phyloP scores from a whole-genome alignment of 1,140 invertebrate species.

The Geopemphigus sp. region DNA sequence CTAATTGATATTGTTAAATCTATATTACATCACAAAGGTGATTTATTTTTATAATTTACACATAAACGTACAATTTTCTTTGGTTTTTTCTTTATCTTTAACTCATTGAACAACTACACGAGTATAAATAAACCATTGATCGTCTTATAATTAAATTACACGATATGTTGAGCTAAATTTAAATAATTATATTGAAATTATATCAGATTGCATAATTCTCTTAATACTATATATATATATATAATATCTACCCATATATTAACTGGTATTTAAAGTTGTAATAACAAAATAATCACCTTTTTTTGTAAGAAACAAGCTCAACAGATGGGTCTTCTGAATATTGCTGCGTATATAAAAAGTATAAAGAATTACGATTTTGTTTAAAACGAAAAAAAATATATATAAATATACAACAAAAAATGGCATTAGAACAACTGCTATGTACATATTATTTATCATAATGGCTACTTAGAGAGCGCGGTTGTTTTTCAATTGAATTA shows the following conservation, averaged over 20 bases:
- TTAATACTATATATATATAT: too few species aligned
- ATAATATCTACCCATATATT: neutral
- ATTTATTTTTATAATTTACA: too few species aligned
- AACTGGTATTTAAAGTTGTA: neutral
- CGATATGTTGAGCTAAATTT: too few species aligned
- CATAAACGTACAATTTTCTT: too few species aligned
- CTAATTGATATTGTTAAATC: too few species aligned
- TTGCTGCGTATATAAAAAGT: neutral
- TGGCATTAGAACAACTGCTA: neutral
- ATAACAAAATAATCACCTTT: neutral
- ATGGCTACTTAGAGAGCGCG: neutral
- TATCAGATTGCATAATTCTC: neutral
- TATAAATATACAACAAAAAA: neutral
- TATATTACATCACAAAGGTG: too few species aligned
- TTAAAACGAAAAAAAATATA: neutral
- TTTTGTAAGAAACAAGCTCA: neutral
- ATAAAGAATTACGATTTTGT: neutral
- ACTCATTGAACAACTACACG: too few species aligned
- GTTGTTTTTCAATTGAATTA: conserved; percentile 17
- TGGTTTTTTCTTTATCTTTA: too few species aligned
- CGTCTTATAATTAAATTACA: too few species aligned
- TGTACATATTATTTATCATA: neutral
- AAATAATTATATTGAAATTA: conserved; percentile 11
- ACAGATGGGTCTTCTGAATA: neutral
- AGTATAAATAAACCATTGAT: too few species aligned